Conservation (phyloP, 2,113 vertebrate species). For the Mobula birostris region DNA sequence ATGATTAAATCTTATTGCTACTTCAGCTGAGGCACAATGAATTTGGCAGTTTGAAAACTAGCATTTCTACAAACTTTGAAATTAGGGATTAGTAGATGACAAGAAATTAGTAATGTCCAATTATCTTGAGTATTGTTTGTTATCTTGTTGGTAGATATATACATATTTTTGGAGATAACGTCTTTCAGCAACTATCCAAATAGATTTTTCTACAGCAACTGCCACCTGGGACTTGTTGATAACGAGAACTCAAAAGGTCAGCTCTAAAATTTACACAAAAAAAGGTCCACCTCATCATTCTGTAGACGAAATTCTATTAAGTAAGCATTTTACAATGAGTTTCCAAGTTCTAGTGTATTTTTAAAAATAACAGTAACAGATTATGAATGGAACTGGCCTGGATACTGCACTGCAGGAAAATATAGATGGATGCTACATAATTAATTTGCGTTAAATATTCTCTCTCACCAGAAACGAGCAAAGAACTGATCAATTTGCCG, state of each 20-base stretch:
- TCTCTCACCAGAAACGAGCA: too few relatives aligned
- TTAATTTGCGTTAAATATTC: too few relatives aligned
- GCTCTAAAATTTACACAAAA: background rate
- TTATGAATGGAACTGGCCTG: background rate
- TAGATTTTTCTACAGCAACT: background rate
- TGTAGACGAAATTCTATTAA: background rate
- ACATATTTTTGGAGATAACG: background rate
- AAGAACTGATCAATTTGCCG: too few relatives aligned
- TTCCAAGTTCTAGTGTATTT: background rate
- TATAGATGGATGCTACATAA: too few relatives aligned
- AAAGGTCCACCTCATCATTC: background rate
- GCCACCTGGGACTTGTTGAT: background rate
- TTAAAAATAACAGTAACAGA: background rate
- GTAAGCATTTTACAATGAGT: background rate
- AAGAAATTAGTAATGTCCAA: background rate
- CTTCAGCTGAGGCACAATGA: background rate
- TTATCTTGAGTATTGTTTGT: background rate
- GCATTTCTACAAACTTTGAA: background rate
- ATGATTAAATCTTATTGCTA: background rate
- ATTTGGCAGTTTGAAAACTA: background rate
- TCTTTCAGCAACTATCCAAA: background rate
- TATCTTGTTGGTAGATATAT: background rate
- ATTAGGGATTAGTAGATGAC: too few relatives aligned
- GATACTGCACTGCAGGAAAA: too few relatives aligned
- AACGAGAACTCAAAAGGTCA: background rate